Evolutionary conservation across 2,113 vertebrate species (phyloP), one percentile per base, ranked within the genome.

Genomic region (Carassius gibelio): DNA sequence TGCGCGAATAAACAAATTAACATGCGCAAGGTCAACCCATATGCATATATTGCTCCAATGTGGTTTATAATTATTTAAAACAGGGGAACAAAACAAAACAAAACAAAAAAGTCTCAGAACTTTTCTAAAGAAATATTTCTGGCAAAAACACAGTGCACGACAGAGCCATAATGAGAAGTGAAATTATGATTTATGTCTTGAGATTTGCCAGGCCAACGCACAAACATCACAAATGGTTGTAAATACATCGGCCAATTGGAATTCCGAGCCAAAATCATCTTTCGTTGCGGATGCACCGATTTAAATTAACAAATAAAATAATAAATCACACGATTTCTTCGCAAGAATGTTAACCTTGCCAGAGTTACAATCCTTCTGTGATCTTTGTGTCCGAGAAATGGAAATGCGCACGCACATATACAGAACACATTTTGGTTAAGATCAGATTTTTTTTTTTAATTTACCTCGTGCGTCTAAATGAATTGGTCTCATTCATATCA

Each of bases 1-100:
- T 23, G 85, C 15, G 69, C 59, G 15, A 55, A 75, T 76, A 6
- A 66, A 19, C 76, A 79, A 62, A 62, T 62, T 23, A 62, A 11
- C 77, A 8, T 7, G 77, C 57, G 5, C 55, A 59, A 5, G 50
- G 36, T 23, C 57, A 42, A 36, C 11, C 2, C 19, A 38, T 19
- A 13, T 79, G 76, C 34, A 59, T 34, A 59, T 34, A 26, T 2
- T 15, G 17, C 30, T 11, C 75, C 8, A 8, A 11, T 45, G 42
- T 45, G 8, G 19, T 2, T 23, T 77, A 42, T n/a, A 69, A 36
- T 19, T 8, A 45, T 13, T 72, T 1, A 11, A 72, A 48, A 30
- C 30, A 30, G 30, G 1, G 30, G 30, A 30, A 30, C 30, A 30
- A 30, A 30, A 30, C 30, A 30, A 30, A 30, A 30, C 30, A 30